Conservation (phyloP, 2,113 vertebrate genomes). For the Crocuta crocuta region DNA sequence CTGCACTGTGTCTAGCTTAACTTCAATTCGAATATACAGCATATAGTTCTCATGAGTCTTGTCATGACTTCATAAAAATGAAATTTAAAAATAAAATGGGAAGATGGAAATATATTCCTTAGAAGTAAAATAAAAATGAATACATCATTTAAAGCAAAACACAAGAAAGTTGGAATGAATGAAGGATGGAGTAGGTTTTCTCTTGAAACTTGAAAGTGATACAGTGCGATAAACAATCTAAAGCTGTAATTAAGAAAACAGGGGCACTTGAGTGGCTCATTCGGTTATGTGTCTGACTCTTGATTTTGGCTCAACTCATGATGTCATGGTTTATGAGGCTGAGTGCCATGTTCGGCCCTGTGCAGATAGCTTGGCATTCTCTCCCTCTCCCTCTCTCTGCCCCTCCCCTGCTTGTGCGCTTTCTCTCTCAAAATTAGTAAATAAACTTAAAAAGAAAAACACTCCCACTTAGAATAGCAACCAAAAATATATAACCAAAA, state of each 20-base stretch:
- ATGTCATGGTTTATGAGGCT: too few species aligned
- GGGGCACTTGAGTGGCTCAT: too few species aligned
- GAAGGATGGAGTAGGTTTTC: not conserved
- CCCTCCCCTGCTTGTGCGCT: too few species aligned
- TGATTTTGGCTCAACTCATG: too few species aligned
- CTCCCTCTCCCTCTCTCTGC: too few species aligned
- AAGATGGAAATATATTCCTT: not conserved
- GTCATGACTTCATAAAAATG: constrained; percentile 44
- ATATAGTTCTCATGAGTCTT: not conserved
- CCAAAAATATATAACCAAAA: not conserved
- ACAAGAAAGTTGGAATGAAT: not conserved
- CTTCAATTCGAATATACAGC: not conserved
- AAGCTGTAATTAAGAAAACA: constrained; percentile 1
- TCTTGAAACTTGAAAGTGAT: not conserved
- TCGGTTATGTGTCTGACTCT: too few species aligned
- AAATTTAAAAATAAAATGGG: constrained; percentile 6
- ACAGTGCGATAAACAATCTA: not conserved
- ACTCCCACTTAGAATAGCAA: not conserved
- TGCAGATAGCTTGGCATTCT: too few species aligned
- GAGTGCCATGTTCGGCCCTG: too few species aligned
- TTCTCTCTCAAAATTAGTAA: too few species aligned
- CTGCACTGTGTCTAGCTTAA: not conserved
- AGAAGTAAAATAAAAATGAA: not conserved
- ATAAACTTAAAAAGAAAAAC: too few species aligned
- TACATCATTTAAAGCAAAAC: not conserved